A percentile compares a stretch with the other conserved stretches of the same genome.
phyloP scores from a whole-genome alignment of 2,113 vertebrate genomes.

The Phalacrocorax pelagicus region DNA sequence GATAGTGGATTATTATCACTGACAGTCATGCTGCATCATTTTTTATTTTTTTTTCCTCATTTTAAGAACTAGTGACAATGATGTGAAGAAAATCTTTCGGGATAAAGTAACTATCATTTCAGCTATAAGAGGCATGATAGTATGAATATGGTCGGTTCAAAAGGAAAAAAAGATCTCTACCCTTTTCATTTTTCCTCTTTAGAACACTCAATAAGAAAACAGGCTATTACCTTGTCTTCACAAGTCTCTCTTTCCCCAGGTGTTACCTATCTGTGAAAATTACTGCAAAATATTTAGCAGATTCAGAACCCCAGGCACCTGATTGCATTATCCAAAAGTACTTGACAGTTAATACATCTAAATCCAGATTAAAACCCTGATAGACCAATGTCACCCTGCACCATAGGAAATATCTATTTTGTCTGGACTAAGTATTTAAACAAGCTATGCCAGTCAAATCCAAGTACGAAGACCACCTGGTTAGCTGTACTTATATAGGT shows the following conservation, averaged over 20 bases:
- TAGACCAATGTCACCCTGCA: background rate
- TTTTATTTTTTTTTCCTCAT: slow-evolving; percentile 50
- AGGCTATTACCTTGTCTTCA: background rate
- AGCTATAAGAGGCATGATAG: background rate
- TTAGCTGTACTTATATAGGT: background rate
- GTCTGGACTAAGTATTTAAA: background rate
- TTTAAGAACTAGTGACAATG: slow-evolving; percentile 62
- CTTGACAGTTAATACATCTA: background rate
- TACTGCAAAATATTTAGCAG: background rate
- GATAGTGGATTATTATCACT: slow-evolving; percentile 31
- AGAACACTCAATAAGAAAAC: background rate
- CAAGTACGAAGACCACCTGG: background rate
- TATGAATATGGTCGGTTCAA: background rate
- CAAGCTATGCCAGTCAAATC: background rate
- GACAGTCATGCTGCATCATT: slow-evolving; percentile 55
- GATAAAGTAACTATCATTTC: slow-evolving; percentile 29
- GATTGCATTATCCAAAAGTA: background rate
- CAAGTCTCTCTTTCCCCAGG: background rate
- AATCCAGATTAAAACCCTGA: background rate
- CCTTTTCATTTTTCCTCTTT: background rate
- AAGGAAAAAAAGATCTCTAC: background rate
- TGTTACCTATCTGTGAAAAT: background rate
- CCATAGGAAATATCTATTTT: background rate
- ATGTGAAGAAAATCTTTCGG: slow-evolving; percentile 9
- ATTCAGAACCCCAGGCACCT: background rate